Base-by-base conservation (phyloP, 2,797 vertebrate species). In the Lepilemur ruficaudatus region DNA sequence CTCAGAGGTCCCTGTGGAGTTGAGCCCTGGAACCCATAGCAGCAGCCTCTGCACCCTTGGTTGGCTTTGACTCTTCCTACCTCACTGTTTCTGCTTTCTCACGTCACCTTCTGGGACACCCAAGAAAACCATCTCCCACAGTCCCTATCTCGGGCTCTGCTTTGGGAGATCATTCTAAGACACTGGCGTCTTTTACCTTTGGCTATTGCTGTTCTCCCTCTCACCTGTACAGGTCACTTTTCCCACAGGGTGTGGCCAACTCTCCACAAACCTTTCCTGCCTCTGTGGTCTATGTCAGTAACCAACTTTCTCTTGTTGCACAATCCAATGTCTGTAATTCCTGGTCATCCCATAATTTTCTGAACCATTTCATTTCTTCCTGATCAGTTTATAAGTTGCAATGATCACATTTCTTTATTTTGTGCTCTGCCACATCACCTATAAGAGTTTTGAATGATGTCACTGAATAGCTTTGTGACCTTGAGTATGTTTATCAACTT, bases 301-400 rank as follows among this genome's bases (percentile, higher is more conserved):
- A 50, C 5, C 8, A 11, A 46, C 48, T 82, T 67, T 86, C 57
- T 41, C 22, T n/a, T 32, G 67, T n/a, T 22, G 6, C 50, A 14
- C 48, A 75, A 41, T 28, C 48, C 22, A 76, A 5, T 23, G 28
- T 52, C 30, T 82, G 12, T 81, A 41, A 59, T n/a, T 81, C 38
- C 20, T 22, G 11, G 25, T 59, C 15, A 57, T 32, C 5, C 81
- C 12, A 13, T 80, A 46, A 41, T 3, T n/a, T 65, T 10, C 81
- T 57, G 9, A 75, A 48, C 23, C 12, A 75, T 87, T 91, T 87
- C 13, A 75, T 81, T 80, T 80, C 25, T 86, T 63, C 30, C 65
- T 25, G 75, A 48, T 2, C 20, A 86, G 13, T 85, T 76, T 63
- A 43, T 41, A 18, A 80, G 86, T 87, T 43, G 41, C 32, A 73